A percentile compares a stretch with the other conserved stretches of the same genome.
These are phyloP conservation scores for Notodonta ziczac DNA, from an alignment of 2,888 invertebrate species.

Conservation along the genomic window DNA sequence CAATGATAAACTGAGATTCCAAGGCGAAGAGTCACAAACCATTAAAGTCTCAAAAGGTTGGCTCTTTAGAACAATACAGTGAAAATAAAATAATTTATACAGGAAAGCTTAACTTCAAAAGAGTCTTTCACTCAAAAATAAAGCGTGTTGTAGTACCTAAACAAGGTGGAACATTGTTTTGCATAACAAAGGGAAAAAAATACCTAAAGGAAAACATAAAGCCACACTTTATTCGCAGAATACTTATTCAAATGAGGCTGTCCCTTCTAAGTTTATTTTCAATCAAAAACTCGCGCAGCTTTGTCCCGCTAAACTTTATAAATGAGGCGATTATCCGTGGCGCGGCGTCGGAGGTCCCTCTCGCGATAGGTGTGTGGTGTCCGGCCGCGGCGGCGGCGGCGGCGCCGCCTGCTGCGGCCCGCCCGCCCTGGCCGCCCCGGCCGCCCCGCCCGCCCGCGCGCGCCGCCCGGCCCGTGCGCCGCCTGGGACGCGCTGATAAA, in stretches of 20 bases:
- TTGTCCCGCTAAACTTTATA: conserved; percentile 84
- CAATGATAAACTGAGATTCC: conserved; percentile 69
- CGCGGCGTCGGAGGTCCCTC: conserved; percentile 65
- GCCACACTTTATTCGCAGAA: conserved; percentile 85
- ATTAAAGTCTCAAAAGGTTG: conserved; percentile 77
- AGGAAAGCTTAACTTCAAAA: conserved; percentile 84
- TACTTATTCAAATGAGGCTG: conserved; percentile 85
- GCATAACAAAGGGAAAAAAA: conserved; percentile 84
- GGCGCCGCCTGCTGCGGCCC: conserved; percentile 28
- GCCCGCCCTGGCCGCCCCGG: conserved; percentile 23
- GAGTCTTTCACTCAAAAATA: conserved; percentile 84
- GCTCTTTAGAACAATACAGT: conserved; percentile 80
- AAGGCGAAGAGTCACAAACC: conserved; percentile 67
- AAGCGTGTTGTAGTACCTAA: conserved; percentile 84
- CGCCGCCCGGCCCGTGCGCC: conserved; percentile 36
- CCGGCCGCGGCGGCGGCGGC: conserved; percentile 34
- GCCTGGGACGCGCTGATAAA: conserved; percentile 77
- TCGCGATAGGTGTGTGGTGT: conserved; percentile 68
- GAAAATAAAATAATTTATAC: conserved; percentile 84
- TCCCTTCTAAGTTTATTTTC: conserved; percentile 85
- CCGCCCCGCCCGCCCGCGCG: conserved; percentile 31
- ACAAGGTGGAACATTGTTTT: conserved; percentile 85
- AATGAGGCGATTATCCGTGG: conserved; percentile 83
- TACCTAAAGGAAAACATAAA: conserved; percentile 85
- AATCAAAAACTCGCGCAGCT: conserved; percentile 84